Percentiles rank a stretch among this genome's conserved stretches.
Conservation (phyloP, 2,797 vertebrate species). For the Rhincodon typus region DNA sequence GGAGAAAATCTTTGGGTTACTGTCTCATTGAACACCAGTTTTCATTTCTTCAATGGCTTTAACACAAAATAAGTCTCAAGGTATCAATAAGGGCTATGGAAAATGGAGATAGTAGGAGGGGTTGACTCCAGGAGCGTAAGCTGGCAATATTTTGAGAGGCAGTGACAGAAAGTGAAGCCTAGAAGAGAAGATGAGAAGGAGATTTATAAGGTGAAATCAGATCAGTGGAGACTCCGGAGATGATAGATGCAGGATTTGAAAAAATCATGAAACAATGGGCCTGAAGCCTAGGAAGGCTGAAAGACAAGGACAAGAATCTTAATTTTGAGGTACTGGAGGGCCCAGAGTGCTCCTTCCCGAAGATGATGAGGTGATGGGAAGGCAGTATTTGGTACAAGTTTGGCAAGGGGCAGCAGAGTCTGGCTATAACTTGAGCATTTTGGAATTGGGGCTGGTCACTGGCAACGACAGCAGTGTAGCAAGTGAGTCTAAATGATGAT, state of each 20-base stretch:
- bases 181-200: too few relatives aligned
- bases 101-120: neutral
- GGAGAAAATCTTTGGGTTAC: conserved; percentile 23
- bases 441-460: neutral
- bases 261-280: neutral
- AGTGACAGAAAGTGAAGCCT: neutral
- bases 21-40: neutral
- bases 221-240: neutral
- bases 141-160: neutral
- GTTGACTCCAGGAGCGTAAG: neutral
- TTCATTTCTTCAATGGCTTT: neutral
- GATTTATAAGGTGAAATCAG: neutral
- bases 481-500: neutral
- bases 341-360: too few relatives aligned
- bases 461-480: neutral
- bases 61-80: neutral
- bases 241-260: neutral
- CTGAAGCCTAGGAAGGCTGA: too few relatives aligned
- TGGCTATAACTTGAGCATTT: neutral
- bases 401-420: neutral
- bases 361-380: neutral
- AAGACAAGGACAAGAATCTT: neutral
- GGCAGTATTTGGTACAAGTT: neutral
- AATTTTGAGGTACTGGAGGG: neutral
- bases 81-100: neutral